Percentiles rank a stretch among this genome's conserved stretches.
Conservation (phyloP, 2,888 invertebrate genomes). For the Mimas tiliae region DNA sequence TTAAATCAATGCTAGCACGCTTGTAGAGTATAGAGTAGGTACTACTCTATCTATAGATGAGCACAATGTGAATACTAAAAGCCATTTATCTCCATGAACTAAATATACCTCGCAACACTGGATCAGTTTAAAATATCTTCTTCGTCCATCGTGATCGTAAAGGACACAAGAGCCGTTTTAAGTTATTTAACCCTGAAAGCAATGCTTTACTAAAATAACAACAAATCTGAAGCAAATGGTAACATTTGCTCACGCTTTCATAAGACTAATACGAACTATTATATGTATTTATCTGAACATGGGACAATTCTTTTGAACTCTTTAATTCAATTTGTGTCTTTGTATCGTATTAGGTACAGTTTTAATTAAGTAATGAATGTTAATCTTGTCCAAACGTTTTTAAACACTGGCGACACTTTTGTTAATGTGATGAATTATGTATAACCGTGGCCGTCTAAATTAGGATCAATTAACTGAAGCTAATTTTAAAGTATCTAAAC, state of each 20-base stretch:
- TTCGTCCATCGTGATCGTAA: conserved; percentile 48
- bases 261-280: conserved; percentile 64
- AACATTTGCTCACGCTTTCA: conserved; percentile 56
- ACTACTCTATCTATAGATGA: conserved; percentile 38
- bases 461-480: conserved; percentile 58
- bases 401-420: conserved; percentile 51
- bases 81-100: conserved; percentile 59
- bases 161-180: conserved; percentile 61
- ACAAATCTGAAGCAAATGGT: conserved; percentile 61
- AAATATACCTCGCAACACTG: conserved; percentile 57
- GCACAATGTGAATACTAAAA: conserved; percentile 36
- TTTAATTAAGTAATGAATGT: neutral
- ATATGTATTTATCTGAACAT: conserved; percentile 32
- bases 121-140: conserved; percentile 59
- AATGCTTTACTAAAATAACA: conserved; percentile 68
- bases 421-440: conserved; percentile 59
- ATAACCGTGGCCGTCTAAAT: conserved; percentile 49
- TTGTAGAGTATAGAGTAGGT: neutral
- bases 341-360: neutral
- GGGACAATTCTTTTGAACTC: conserved; percentile 2
- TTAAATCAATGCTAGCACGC: conserved; percentile 22
- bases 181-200: conserved; percentile 83
- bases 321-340: neutral
- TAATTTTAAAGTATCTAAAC: conserved; percentile 57
- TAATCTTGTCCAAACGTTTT: conserved; percentile 27